Evolutionary conservation across 2,797 vertebrate genomes (phyloP), one percentile per base, ranked within the genome.

Genomic region (Vireo griseus): DNA sequence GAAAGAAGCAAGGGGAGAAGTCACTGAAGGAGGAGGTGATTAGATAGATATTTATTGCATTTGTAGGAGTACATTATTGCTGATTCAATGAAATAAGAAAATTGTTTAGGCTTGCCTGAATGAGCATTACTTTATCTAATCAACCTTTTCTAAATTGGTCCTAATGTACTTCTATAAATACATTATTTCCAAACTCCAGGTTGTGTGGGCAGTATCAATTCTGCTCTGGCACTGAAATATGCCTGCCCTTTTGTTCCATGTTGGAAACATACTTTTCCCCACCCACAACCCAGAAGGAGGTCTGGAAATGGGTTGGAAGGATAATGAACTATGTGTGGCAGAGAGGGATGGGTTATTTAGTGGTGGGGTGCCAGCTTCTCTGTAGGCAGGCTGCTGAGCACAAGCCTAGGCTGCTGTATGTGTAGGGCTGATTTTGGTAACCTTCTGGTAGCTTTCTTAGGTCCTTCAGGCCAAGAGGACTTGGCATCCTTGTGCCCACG

Each of bases 11-110:
- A 87, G 72, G 57, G 65, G 91, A 91, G 67, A 96, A 96, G 57
- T 85, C 59, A 76, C 37, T 92, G 75, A 90, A 68, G 54, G 47
- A 94, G 91, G 62, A 91, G 51, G 66, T 86, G 92, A 95, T 94
- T 94, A 88, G 88, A 94, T 92, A 83, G 78, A 10, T 94, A 86
- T 97, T 94, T 95, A 97, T 96, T 95, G 87, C 94, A 79, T 97
- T 97, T 96, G 94, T 93, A 95, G 69, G 81, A 96, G 93, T 94
- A 73, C 93, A 88, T 93, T 94, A 95, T 93, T 97, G 87, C 75
- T 97, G 97, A 95, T 98, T 97, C 91, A 97, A 94, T 95, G 94
- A 96, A 97, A 97, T 95, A 85, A 96, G 91, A 97, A 95, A 95
- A 96, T 95, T 95, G 90, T 97, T 96, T 96, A 93, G 93, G 89